Evolutionary conservation across 2,888 invertebrate genomes (phyloP).

Genomic region (Pteria penguin): DNA sequence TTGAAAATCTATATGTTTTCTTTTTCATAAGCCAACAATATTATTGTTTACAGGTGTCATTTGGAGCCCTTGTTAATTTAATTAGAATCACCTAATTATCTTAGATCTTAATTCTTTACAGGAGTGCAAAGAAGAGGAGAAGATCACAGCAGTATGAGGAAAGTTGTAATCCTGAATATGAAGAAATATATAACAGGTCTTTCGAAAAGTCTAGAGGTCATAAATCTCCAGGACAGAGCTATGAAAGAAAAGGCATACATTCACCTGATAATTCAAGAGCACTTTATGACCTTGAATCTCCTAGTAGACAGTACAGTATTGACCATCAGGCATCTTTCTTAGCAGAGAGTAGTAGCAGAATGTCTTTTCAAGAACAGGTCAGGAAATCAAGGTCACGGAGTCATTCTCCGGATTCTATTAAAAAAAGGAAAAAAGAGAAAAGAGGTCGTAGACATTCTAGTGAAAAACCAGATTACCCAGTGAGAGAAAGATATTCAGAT

Average conservation of each 20-base stretch:
- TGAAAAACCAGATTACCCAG: neutral
- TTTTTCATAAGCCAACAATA: too few relatives aligned
- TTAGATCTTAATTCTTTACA: too few relatives aligned
- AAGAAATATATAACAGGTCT: too few relatives aligned
- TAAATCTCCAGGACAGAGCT: neutral
- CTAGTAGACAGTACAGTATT: constrained; percentile 21
- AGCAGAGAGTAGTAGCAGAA: neutral
- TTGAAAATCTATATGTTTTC: too few relatives aligned
- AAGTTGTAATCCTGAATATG: too few relatives aligned
- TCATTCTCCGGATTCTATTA: neutral
- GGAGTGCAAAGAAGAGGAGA: neutral
- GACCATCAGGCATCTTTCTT: constrained; percentile 33
- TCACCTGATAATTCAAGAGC: too few relatives aligned
- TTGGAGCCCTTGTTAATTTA: too few relatives aligned
- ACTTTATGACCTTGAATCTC: too few relatives aligned
- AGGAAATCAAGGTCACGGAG: neutral
- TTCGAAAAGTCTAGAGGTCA: too few relatives aligned
- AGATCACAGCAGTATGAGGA: neutral
- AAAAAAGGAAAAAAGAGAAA: neutral
- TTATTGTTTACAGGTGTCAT: too few relatives aligned
- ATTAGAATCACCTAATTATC: too few relatives aligned
- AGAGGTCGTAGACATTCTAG: neutral
- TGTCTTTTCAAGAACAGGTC: neutral
- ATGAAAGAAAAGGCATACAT: neutral
- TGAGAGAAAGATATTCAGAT: too few relatives aligned